phyloP scores from a whole-genome alignment of 1,140 invertebrate species.

The Homarus americanus region DNA sequence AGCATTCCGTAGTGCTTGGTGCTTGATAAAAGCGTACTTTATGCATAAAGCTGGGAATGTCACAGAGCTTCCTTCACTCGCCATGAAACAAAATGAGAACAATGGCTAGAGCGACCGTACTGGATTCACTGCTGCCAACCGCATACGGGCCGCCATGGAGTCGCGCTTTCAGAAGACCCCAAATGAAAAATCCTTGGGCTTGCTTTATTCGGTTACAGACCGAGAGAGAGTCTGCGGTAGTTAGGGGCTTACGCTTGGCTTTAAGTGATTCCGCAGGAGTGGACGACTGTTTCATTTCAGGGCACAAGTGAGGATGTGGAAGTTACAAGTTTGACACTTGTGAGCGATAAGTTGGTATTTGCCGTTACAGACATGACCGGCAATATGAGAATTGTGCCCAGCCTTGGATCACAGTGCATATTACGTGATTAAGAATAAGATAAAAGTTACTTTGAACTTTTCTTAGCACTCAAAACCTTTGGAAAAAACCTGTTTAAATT shows the following conservation, averaged over 20 bases:
- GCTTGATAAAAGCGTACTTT: constrained; percentile 10
- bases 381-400: constrained; percentile 30
- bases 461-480: not conserved
- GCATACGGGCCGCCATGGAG: constrained; percentile 58
- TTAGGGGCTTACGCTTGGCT: not conserved
- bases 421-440: constrained; percentile 8
- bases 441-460: not conserved
- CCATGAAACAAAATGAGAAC: constrained; percentile 47
- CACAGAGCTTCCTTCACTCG: constrained; percentile 2
- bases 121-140: constrained; percentile 60
- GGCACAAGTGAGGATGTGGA: not conserved
- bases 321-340: constrained; percentile 41
- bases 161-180: constrained; percentile 40
- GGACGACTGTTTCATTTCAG: not conserved
- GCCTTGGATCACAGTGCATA: constrained; percentile 16
- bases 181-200: constrained; percentile 41
- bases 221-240: not conserved
- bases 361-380: constrained; percentile 43
- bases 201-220: constrained; percentile 50
- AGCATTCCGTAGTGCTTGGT: not conserved
- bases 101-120: constrained; percentile 47
- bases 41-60: not conserved
- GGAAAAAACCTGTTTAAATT: not conserved
- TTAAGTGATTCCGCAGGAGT: not conserved
- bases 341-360: constrained; percentile 40